These are phyloP conservation scores for Macropodus opercularis DNA, from an alignment of 2,797 vertebrate genomes.

Conservation along the genomic window DNA sequence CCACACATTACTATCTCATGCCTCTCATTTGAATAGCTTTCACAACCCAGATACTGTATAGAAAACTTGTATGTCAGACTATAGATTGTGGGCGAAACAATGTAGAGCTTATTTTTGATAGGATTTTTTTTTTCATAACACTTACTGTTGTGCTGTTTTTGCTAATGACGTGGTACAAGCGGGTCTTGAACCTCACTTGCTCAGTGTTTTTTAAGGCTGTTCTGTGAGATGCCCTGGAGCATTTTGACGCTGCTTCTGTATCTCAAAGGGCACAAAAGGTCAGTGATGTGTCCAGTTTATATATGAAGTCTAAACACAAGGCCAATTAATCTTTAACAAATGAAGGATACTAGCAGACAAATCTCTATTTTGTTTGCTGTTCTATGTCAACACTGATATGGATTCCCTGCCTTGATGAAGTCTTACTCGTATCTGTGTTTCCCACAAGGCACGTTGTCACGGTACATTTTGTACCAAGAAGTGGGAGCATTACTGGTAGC, in stretches of 20 bases:
- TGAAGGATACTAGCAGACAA: constrained; percentile 78
- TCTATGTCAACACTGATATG: constrained; percentile 43
- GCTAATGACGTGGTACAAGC: constrained; percentile 75
- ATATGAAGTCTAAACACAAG: constrained; percentile 73
- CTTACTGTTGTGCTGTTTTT: constrained; percentile 70
- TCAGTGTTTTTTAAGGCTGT: constrained; percentile 77
- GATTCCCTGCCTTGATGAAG: constrained; percentile 47
- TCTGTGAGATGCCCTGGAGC: constrained; percentile 61
- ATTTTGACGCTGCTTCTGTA: constrained; percentile 70
- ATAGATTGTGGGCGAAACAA: constrained; percentile 61
- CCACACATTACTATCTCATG: constrained; percentile 95
- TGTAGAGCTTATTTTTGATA: constrained; percentile 76
- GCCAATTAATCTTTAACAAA: constrained; percentile 59
- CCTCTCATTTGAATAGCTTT: constrained; percentile 79
- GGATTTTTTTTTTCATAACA: constrained; percentile 66
- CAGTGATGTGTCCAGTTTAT: constrained; percentile 73
- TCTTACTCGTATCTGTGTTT: constrained; percentile 55
- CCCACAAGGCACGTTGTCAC: constrained; percentile 45
- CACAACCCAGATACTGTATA: constrained; percentile 41
- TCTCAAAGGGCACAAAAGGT: constrained; percentile 76
- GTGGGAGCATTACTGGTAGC: constrained; percentile 65
- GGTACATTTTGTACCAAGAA: constrained; percentile 60
- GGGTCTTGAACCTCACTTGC: constrained; percentile 75
- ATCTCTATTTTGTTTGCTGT: constrained; percentile 52
- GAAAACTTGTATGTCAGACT: constrained; percentile 51